phyloP scores from a whole-genome alignment of 2,113 vertebrate genomes.

The Myiozetetes cayanensis region DNA sequence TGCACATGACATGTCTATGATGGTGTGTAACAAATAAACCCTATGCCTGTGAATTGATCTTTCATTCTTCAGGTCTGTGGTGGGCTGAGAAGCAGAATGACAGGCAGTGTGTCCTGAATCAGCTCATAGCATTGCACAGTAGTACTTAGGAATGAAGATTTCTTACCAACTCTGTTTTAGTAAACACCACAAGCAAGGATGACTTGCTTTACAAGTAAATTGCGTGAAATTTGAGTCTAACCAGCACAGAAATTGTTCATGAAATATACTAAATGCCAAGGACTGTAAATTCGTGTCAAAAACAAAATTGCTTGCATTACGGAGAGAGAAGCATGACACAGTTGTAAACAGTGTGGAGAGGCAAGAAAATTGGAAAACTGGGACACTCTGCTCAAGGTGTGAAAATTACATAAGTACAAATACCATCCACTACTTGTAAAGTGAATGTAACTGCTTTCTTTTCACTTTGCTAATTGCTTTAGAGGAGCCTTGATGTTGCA shows the following conservation, averaged over 20 bases:
- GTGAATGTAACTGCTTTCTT: background rate
- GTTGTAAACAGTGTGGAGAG: background rate
- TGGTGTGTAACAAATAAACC: background rate
- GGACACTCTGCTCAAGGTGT: background rate
- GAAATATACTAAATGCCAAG: background rate
- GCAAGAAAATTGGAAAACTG: background rate
- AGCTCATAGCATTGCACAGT: background rate
- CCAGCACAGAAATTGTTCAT: background rate
- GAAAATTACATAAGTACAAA: background rate
- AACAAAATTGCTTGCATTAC: background rate
- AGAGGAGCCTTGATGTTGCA: background rate
- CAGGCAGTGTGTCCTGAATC: background rate
- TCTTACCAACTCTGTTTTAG: background rate
- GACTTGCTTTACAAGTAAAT: background rate
- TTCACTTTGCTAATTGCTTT: conserved; percentile 8
- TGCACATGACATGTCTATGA: accelerated
- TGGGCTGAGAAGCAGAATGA: background rate
- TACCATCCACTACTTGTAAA: background rate
- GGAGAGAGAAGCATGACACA: background rate
- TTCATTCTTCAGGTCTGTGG: background rate
- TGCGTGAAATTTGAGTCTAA: background rate
- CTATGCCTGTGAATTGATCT: accelerated
- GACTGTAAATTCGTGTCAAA: background rate
- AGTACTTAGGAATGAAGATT: background rate
- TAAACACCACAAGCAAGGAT: background rate